These are phyloP conservation scores for Bothrops jararaca DNA, from an alignment of 2,113 vertebrate species.

Conservation along the genomic window DNA sequence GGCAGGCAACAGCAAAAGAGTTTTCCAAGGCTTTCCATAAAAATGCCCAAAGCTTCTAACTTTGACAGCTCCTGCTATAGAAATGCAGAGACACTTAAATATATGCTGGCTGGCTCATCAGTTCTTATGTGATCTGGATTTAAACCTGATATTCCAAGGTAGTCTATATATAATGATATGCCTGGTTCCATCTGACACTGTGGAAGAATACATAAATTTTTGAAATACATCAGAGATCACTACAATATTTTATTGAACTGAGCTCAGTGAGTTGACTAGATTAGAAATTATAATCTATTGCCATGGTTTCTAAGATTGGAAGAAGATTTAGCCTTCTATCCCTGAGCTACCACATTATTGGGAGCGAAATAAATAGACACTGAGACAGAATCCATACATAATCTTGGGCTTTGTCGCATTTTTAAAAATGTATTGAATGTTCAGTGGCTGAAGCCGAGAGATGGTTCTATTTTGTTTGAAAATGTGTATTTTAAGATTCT, in stretches of 20 bases:
- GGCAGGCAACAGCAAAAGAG: no score
- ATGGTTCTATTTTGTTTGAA: background rate
- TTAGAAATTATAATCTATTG: background rate
- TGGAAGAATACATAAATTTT: slow-evolving; percentile 1
- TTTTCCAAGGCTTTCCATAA: background rate
- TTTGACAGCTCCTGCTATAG: background rate
- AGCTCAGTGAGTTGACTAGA: background rate
- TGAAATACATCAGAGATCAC: background rate
- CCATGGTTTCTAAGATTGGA: background rate
- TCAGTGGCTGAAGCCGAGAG: background rate
- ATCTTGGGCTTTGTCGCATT: background rate
- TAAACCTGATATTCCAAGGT: background rate
- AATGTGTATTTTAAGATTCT: background rate
- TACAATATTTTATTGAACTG: slow-evolving; percentile 7
- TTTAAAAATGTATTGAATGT: background rate
- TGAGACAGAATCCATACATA: background rate
- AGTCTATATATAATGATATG: background rate
- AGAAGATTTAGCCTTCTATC: background rate
- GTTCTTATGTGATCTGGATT: background rate
- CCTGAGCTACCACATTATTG: background rate
- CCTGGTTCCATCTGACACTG: background rate
- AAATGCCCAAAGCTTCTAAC: background rate
- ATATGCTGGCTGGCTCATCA: background rate
- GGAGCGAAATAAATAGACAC: slow-evolving; percentile 3
- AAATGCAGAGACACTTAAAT: background rate